Base-by-base conservation (phyloP, 2,113 vertebrate genomes). In the Ophthalmolycus amberensis region DNA sequence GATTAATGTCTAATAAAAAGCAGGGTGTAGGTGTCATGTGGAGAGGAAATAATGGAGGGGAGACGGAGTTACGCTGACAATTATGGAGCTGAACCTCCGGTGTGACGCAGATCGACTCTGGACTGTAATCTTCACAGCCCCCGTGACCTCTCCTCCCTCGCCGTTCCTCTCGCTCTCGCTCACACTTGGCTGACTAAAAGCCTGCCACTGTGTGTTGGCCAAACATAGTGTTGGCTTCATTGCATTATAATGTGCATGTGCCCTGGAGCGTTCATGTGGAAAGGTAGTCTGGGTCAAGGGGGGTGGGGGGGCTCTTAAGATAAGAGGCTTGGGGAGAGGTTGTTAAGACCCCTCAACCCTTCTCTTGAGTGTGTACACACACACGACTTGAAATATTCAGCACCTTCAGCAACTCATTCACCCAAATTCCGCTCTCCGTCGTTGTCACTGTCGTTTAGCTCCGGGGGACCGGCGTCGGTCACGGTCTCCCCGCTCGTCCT, bases 321-420 rank as follows among this genome's bases (percentile, higher is more conserved):
- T 91, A 85, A 90, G 91, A 93, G 83, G 90, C 90, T 94, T 94
- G 89, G 84, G 42, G 48, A 54, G 62, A 60, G 10, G 48, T 64
- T 44, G 60, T 56, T 75, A 86, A 79, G 8, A 58, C 82, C 86
- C 62, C 52, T 62, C 11, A 69, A 65, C 65, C 32, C 78, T 50
- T 50, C 46, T 50, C 16, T 50, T 20, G 46, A 20, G 44, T 46
- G 44, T 38, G 32, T 68, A 29, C 4, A 76, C 63, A 42, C 78
- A 32, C 77, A 67, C 9, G 4, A 37, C 78, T 82, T 89, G 12
- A 90, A 93, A 91, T 89, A 90, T 92, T 90, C 85, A 86, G 63
- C 81, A 87, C 73, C 67, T 83, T 59, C 68, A 4, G 74, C 40
- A 44, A 67, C 63, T 40, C 84, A 44, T 82, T 89, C 80, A 77